Conservation (phyloP, 2,797 vertebrate species). For the Phataginus tricuspis region DNA sequence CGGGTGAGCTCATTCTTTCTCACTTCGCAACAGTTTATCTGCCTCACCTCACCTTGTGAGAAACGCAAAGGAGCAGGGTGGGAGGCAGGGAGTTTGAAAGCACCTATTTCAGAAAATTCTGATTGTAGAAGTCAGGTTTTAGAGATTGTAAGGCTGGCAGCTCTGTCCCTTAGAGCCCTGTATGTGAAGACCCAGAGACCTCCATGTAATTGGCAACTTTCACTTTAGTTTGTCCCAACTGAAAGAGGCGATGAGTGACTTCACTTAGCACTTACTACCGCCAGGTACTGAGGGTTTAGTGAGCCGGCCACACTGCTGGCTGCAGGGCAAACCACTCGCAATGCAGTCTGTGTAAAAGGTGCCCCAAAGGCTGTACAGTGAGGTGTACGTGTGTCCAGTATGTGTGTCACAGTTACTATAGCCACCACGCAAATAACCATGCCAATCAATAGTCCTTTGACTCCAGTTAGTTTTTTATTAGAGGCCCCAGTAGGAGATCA, state of each 20-base stretch:
- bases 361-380: background rate
- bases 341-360: background rate
- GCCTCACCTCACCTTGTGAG: conserved; percentile 35
- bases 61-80: background rate
- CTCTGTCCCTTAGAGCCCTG: background rate
- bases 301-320: background rate
- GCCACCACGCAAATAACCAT: background rate
- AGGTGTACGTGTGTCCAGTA: background rate
- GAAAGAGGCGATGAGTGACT: background rate
- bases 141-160: background rate
- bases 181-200: background rate
- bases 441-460: background rate
- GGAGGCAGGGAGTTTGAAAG: conserved; percentile 17
- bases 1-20: conserved; percentile 71
- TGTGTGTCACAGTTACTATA: background rate
- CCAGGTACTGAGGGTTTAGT: background rate
- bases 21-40: conserved; percentile 54
- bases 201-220: background rate
- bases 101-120: conserved; percentile 22
- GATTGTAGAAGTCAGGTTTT: background rate
- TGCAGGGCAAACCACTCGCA: background rate
- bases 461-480: background rate
- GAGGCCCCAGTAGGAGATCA: background rate
- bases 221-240: background rate
- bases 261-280: background rate